These are phyloP conservation scores for Micromussa lordhowensis DNA, from an alignment of 92 coral and sea anemone species.

Conservation along the genomic window DNA sequence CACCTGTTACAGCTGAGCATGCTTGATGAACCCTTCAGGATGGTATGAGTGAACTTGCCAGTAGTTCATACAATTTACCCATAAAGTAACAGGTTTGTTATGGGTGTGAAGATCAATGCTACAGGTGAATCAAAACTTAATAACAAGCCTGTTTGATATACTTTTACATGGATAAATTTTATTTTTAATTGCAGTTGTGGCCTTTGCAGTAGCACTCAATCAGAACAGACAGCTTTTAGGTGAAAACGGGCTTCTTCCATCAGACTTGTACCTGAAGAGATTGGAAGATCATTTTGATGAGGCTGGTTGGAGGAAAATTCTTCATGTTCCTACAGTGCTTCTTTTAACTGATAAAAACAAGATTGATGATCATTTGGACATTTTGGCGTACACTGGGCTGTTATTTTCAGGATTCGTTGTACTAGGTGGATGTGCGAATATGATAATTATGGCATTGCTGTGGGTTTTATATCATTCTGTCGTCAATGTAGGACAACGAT, in stretches of 20 bases:
- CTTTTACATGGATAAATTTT: neutral
- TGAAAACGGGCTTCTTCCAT: slow-evolving; percentile 89
- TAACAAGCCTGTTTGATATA: too few relatives aligned
- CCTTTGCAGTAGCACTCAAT: slow-evolving; percentile 90
- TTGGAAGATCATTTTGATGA: slow-evolving; percentile 83
- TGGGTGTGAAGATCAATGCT: too few relatives aligned
- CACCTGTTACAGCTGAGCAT: too few relatives aligned
- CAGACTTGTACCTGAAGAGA: slow-evolving; percentile 76
- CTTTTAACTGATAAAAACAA: slow-evolving; percentile 76
- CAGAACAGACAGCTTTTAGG: slow-evolving; percentile 98
- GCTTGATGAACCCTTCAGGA: too few relatives aligned
- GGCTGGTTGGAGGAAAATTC: slow-evolving; percentile 74
- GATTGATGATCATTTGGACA: slow-evolving; percentile 78
- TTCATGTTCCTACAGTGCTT: slow-evolving; percentile 85
- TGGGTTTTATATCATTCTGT: slow-evolving; percentile 95
- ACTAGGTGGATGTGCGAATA: slow-evolving; percentile 84
- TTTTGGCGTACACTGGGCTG: slow-evolving; percentile 86
- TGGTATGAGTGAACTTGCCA: too few relatives aligned
- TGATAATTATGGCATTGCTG: slow-evolving; percentile 80
- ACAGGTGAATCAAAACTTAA: too few relatives aligned
- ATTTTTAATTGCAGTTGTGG: slow-evolving; percentile 74
- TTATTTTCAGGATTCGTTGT: slow-evolving; percentile 78
- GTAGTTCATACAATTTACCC: too few relatives aligned
- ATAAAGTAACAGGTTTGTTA: too few relatives aligned
- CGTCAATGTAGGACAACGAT: slow-evolving; percentile 92